These are phyloP conservation scores for Drosophila formosana DNA, from an alignment of 2,888 invertebrate species.

Conservation along the genomic window DNA sequence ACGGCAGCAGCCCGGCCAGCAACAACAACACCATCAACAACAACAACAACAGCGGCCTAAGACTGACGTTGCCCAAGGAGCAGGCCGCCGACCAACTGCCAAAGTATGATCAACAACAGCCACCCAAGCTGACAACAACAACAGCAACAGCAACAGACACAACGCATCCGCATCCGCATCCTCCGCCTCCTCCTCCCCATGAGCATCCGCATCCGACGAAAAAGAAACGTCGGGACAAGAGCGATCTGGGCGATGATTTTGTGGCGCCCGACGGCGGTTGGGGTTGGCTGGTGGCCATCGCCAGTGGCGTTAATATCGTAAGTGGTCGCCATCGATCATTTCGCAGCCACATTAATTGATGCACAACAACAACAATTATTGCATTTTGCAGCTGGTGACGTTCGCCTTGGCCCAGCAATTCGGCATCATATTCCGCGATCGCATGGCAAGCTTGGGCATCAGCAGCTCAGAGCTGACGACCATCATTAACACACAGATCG, in stretches of 20 bases:
- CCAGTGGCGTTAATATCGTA: constrained; percentile 90
- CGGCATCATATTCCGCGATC: constrained; percentile 89
- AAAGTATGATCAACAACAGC: constrained; percentile 32
- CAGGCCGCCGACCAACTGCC: constrained; percentile 8
- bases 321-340: constrained; percentile 81
- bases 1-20: constrained; percentile 36
- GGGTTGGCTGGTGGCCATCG: constrained; percentile 90
- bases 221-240: constrained; percentile 83
- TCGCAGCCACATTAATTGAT: background rate
- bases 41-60: constrained; percentile 27
- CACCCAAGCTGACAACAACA: constrained; percentile 37
- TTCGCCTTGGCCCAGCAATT: constrained; percentile 90
- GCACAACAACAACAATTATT: background rate
- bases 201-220: constrained; percentile 43
- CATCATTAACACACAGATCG: constrained; percentile 90
- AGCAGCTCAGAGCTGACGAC: constrained; percentile 89
- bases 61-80: constrained; percentile 44
- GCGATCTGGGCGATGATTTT: constrained; percentile 86
- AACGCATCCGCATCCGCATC: constrained; percentile 6
- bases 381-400: constrained; percentile 87
- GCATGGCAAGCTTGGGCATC: constrained; percentile 87
- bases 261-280: constrained; percentile 91
- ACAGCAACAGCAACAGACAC: constrained; percentile 8
- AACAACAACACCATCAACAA: constrained; percentile 33
- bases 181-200: background rate